Evolutionary conservation across 2,888 invertebrate genomes (phyloP).

Genomic region (Sarcophaga subvicina): DNA sequence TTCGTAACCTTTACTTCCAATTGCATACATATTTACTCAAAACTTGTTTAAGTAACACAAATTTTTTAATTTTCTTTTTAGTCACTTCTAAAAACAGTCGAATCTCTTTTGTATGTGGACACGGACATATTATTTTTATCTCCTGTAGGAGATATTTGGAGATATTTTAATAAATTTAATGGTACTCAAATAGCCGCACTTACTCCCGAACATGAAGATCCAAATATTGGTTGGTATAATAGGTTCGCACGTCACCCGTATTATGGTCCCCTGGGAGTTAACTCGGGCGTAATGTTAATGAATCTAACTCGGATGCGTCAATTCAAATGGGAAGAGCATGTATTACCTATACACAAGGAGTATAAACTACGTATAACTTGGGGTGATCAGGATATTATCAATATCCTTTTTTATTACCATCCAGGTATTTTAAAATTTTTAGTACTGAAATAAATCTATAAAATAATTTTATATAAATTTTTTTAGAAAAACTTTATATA

Average conservation of each 20-base stretch:
- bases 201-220: conserved; percentile 94
- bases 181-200: conserved; percentile 93
- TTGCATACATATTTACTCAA: no score
- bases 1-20: no score
- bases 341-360: conserved; percentile 91
- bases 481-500: conserved; percentile 88
- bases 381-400: conserved; percentile 98
- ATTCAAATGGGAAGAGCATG: conserved; percentile 92
- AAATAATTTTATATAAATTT: conserved; percentile 14
- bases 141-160: conserved; percentile 91
- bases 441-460: not conserved
- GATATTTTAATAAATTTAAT: conserved; percentile 91
- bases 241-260: conserved; percentile 97
- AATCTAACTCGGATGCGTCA: conserved; percentile 94
- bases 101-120: conserved; percentile 95
- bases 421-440: conserved; percentile 82
- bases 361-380: conserved; percentile 94
- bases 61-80: conserved; percentile 76
- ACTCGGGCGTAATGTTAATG: conserved; percentile 99
- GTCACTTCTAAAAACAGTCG: conserved; percentile 90
- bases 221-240: conserved; percentile 97
- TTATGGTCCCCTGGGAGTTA: conserved; percentile 91
- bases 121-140: conserved; percentile 95
- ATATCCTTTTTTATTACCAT: conserved; percentile 91
- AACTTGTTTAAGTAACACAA: not conserved